Evolutionary conservation across 2,888 invertebrate species (phyloP), one percentile per base, ranked within the genome.

Genomic region (Timema cristinae): DNA sequence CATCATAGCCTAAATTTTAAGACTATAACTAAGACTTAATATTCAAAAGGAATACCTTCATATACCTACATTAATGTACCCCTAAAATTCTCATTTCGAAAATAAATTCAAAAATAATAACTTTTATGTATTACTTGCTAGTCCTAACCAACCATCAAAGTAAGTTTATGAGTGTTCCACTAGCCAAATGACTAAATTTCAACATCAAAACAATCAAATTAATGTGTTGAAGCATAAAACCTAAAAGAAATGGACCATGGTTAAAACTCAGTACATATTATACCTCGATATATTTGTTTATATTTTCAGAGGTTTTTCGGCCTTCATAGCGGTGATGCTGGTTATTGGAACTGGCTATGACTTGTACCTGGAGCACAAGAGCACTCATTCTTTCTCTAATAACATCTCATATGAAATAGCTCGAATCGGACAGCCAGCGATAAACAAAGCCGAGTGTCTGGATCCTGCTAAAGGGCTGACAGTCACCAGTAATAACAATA

Each of bases 261-360:
- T 54, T 54, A 4, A 54, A 54, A 54, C 11, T 48, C 48, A 71
- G 50, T 56, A 0, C 11, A 68, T 11, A 10, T 69, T 50, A n/a
- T 52, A 4, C 68, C 16, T 67, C 16, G 16, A 63, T 51, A 71
- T 61, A 16, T 54, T 54, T 54, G 54, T 54, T 54, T 54, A 32
- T 54, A 52, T 51, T 69, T 72, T 49, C 79, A 90, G 90, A 72
- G 83, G 84, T n/a, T 84, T 86, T 5, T 85, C 86, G 32, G 80
- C 81, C 13, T 77, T 84, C 13, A 85, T 89, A 0, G 79, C 84
- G 0, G 78, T 85, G 0, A 81, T 92, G 69, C 85, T 93, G 78
- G 79, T 88, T 47, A 79, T 84, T 10, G 92, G 92, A 4, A 92
- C 93, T 0, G 81, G 83, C 0, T 94, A 92, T 81, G 94, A 94